Conservation (phyloP, 2,113 vertebrate species). For the Megaceryle maxima region DNA sequence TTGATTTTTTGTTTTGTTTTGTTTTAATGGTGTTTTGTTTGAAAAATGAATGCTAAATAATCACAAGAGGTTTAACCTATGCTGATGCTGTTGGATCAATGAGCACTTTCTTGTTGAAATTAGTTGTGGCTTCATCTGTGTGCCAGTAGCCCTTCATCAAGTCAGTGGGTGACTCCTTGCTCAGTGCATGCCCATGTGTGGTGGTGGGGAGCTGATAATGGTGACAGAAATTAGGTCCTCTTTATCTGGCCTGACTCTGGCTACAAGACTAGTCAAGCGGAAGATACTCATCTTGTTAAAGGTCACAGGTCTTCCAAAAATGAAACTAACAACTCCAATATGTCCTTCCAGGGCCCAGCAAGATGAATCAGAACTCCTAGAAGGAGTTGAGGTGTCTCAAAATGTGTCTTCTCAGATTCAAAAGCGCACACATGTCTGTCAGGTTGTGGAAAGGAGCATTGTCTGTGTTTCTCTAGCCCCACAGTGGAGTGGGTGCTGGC, state of each 20-base stretch:
- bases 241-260: neutral
- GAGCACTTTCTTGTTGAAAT: neutral
- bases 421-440: neutral
- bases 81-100: neutral
- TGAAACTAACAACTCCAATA: neutral
- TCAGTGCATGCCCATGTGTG: neutral
- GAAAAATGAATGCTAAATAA: conserved; percentile 27
- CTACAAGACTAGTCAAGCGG: neutral
- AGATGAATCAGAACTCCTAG: neutral
- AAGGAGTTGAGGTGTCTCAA: neutral
- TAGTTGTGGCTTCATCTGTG: neutral
- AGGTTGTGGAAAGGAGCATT: neutral
- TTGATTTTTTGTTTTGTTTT: neutral
- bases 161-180: neutral
- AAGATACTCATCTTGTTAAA: neutral
- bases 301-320: neutral
- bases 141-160: neutral
- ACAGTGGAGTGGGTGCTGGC: neutral
- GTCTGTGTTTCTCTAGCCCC: accelerated
- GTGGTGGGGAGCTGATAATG: neutral
- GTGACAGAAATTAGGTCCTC: neutral
- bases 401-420: neutral
- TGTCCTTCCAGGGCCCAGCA: neutral
- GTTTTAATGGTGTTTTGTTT: neutral
- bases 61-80: neutral